Conservation (phyloP, 2,113 vertebrate genomes). For the Sclerurus mexicanus region DNA sequence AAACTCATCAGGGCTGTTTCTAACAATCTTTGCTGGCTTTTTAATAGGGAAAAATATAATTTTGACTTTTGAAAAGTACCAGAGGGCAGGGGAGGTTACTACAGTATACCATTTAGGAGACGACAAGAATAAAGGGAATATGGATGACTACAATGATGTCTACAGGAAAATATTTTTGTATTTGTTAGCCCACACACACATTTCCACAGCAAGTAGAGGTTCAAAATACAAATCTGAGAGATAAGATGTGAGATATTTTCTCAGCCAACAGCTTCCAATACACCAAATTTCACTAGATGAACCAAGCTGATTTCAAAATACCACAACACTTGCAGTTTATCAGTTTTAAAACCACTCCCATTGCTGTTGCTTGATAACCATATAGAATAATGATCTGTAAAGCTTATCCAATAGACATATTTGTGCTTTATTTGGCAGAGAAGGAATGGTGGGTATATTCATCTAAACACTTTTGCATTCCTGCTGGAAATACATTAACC, state of each 20-base stretch:
- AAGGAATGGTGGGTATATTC: neutral
- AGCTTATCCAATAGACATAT: neutral
- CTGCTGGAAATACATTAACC: conserved; percentile 1
- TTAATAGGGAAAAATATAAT: conserved; percentile 3
- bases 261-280: neutral
- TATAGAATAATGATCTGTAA: neutral
- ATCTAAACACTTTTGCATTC: neutral
- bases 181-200: neutral
- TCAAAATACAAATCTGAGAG: neutral
- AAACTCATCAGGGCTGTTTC: conserved; percentile 38
- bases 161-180: neutral
- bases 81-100: neutral
- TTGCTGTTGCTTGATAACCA: neutral
- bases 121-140: neutral
- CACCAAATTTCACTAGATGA: neutral
- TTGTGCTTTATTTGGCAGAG: conserved; percentile 8
- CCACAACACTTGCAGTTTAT: neutral
- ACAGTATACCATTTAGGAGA: neutral
- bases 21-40: conserved; percentile 29
- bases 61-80: conserved; percentile 20
- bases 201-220: neutral
- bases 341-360: neutral
- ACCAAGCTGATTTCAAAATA: neutral
- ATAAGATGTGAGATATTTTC: conserved; percentile 14
- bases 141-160: neutral